Conservation (phyloP, 1,140 invertebrate genomes). For the Meloidogyne floridensis region DNA sequence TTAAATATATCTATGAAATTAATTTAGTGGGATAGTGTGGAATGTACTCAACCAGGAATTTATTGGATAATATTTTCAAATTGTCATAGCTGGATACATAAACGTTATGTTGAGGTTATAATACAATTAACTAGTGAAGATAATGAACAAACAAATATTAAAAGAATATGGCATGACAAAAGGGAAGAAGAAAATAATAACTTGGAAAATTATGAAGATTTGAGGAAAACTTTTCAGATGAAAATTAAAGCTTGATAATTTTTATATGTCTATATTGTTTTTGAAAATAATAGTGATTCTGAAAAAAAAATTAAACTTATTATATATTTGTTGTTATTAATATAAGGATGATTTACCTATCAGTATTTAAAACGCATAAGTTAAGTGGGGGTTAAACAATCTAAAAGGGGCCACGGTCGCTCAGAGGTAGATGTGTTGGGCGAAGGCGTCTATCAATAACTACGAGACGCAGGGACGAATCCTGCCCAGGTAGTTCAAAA, state of each 20-base stretch:
- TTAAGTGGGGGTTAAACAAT: no score
- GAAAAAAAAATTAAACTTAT: no score
- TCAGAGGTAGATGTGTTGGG: no score
- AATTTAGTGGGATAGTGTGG: slow-evolving; percentile 23
- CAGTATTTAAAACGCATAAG: no score
- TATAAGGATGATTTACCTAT: no score
- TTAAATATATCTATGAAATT: background rate
- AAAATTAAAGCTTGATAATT: background rate
- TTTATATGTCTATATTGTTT: no score
- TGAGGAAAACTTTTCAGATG: background rate
- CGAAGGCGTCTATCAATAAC: no score
- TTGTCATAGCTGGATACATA: slow-evolving; percentile 46
- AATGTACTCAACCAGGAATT: slow-evolving; percentile 42
- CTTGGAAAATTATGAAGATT: slow-evolving; percentile 2
- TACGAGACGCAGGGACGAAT: no score
- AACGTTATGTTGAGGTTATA: slow-evolving; percentile 25
- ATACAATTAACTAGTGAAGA: slow-evolving; percentile 12
- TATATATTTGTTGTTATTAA: no score
- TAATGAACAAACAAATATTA: background rate
- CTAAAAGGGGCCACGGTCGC: no score
- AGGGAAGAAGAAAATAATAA: background rate
- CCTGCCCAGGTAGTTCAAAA: no score
- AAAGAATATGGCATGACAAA: background rate
- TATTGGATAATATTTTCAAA: slow-evolving; percentile 63
- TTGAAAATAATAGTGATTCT: no score